Evolutionary conservation across 2,113 vertebrate species (phyloP), one percentile per base, ranked within the genome.

Genomic region (Neodon shergylaensis): DNA sequence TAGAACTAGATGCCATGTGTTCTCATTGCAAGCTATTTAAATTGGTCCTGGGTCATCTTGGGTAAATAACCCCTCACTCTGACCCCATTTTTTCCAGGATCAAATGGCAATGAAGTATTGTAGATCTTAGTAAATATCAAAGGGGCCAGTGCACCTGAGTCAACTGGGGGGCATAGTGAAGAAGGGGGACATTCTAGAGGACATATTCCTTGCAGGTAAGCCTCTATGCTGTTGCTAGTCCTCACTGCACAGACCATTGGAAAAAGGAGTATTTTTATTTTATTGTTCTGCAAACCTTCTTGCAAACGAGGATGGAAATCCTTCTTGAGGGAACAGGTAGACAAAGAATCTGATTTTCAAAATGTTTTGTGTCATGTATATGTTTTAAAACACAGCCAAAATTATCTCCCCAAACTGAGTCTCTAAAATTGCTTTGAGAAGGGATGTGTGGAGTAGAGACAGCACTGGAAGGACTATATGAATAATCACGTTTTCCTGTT

Each of bases 161-260:
- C 36, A 22, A 31, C 3, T 44, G 63, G 21, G 22, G 1, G 22
- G 21, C 1, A 1, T 0, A 21, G 7, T 3, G 19, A 28, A 49
- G 9, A 36, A 2, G 7, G 22, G 42, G 12, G 26, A 7, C 2
- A 26, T 26, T 47, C 49, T 24, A 47, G 7, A 3, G 0, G 7
- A 10, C 22, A 36, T 1, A 33, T 6, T 82, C 4, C 22, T 36
- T n/a, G 22, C 28, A 17, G 4, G 11, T 16, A 54, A 0, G 26
- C 4, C 65, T 11, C 14, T 24, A 13, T 2, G 42, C 21, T 76
- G 28, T 13, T 42, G 1, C 6, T 7, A n/a, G 7, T 78, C 13
- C 73, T 33, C 47, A 70, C 79, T 4, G 1, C 47, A n/a, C 6
- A 12, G 39, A 10, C 17, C 22, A 85, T 6, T 65, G 16, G 26